Base-by-base conservation (phyloP, 2,797 vertebrate species). In the Ficedula albicollis region DNA sequence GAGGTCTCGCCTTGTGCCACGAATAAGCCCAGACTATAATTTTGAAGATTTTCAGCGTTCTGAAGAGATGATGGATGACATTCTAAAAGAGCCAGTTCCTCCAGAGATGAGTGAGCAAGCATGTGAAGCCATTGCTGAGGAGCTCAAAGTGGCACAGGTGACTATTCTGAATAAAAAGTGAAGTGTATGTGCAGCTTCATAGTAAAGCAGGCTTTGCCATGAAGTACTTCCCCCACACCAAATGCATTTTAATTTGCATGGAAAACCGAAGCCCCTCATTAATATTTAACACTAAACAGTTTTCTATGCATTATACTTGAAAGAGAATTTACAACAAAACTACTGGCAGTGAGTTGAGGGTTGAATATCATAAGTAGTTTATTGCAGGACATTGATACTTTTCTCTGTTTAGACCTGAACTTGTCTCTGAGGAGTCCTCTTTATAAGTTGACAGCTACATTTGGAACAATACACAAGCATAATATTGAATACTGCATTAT, bases 51-150 rank as follows among this genome's bases (percentile, higher is more conserved):
- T 94, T 32, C 93, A 90, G 19, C 82, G 21, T 64, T 87, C 80
- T 14, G 89, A 94, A 14, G 46, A 54, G 11, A 67, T 95, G 16
- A 70, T 94, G 36, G 97, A 98, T 25, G 97, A 98, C 48, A 98
- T 99, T 72, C 95, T 98, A 82, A 97, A 96, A 8, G 99, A 99
- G 96, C 98, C 98, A 19, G 89, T 98, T 82, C 99, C 99, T 10
- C 97, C 98, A 39, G 98, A 99, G 79, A 99, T 99, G 98, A 98
- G 89, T 51, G 99, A 99, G 87, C 98, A 99, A 96, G 99, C 98
- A 34, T 98, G 97, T 46, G 98, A 99, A 94, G 98, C 99, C 21
- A 96, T 99, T 92, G 98, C 98, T 25, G 98, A 99, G 92, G 99
- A 99, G 85, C 98, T 99, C 51, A 97, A 96, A 79, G 97, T 98